These are phyloP conservation scores for Amaurobius ferox DNA, from an alignment of 2,888 invertebrate genomes.

Conservation along the genomic window DNA sequence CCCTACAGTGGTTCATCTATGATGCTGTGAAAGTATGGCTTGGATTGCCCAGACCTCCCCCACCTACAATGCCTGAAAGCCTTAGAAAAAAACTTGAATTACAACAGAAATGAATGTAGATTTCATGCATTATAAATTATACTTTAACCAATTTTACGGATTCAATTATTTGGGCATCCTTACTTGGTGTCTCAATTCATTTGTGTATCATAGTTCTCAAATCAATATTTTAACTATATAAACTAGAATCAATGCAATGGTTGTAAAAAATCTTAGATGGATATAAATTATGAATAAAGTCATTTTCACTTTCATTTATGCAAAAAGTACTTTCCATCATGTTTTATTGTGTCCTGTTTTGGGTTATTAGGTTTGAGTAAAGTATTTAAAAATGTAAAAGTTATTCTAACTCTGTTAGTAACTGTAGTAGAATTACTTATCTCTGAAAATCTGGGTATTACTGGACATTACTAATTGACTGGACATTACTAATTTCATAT, in stretches of 20 bases:
- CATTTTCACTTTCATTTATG: conserved; percentile 10
- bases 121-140: background rate
- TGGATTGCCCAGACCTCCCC: conserved; percentile 95
- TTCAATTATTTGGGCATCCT: background rate
- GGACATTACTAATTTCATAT: no score
- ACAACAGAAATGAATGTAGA: conserved; percentile 74
- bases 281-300: conserved; percentile 8
- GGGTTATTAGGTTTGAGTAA: no score
- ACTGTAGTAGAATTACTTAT: no score
- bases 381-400: no score
- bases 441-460: no score
- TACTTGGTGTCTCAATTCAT: background rate
- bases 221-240: background rate
- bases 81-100: conserved; percentile 84
- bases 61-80: conserved; percentile 96
- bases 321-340: no score
- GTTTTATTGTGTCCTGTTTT: no score
- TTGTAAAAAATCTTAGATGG: conserved; percentile 22
- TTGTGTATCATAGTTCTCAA: background rate
- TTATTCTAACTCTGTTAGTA: no score
- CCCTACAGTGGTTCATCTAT: conserved; percentile 95
- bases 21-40: conserved; percentile 91
- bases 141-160: background rate
- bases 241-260: background rate
- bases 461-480: no score